phyloP scores from a whole-genome alignment of 2,113 vertebrate genomes.

The Carassius auratus region DNA sequence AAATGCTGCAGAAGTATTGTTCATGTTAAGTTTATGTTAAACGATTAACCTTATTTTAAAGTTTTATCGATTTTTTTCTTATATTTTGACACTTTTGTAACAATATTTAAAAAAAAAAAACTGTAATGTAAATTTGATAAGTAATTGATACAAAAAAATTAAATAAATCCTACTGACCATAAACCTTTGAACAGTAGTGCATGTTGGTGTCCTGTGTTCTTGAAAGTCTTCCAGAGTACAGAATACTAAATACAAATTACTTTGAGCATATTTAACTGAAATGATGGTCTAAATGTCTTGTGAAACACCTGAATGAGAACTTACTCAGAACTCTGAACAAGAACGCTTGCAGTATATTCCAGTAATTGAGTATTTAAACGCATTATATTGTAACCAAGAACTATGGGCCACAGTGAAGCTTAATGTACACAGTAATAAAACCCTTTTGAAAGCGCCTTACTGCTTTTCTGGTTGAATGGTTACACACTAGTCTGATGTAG shows the following conservation, averaged over 20 bases:
- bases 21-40: too few relatives aligned
- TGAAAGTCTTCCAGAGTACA: background rate
- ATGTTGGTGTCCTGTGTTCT: background rate
- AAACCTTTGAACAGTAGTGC: background rate
- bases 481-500: background rate
- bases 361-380: slow-evolving; percentile 30
- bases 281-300: background rate
- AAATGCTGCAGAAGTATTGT: too few relatives aligned
- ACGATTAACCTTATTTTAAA: too few relatives aligned
- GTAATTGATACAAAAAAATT: too few relatives aligned
- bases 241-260: background rate
- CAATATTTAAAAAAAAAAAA: background rate
- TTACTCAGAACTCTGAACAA: slow-evolving; percentile 44
- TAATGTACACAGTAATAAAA: slow-evolving; percentile 30
- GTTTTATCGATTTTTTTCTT: background rate
- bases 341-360: slow-evolving; percentile 1
- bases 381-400: slow-evolving; percentile 12
- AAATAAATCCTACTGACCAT: background rate
- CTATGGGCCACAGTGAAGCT: slow-evolving; percentile 18
- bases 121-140: background rate
- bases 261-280: background rate
- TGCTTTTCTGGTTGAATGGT: slow-evolving; percentile 12
- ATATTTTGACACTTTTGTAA: background rate
- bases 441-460: background rate
- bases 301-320: slow-evolving; percentile 23